Conservation (phyloP, 2,113 vertebrate species). For the Tylochromis polylepis region DNA sequence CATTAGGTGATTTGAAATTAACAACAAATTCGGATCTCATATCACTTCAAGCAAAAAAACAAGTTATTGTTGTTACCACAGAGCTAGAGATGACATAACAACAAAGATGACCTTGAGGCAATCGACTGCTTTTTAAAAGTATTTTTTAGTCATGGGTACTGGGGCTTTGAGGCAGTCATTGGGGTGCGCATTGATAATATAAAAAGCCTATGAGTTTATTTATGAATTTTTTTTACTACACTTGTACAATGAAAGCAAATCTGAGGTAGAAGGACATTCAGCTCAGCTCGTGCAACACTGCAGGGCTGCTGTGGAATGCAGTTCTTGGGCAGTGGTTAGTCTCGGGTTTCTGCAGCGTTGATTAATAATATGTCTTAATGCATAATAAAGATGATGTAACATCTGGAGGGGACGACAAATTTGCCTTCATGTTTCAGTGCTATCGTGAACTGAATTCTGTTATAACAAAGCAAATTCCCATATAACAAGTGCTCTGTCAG, state of each 20-base stretch:
- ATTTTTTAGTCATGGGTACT: background rate
- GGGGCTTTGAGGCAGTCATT: background rate
- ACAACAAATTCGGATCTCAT: background rate
- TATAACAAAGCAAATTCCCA: background rate
- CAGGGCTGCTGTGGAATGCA: background rate
- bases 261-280: background rate
- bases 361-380: constrained; percentile 4
- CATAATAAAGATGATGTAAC: background rate
- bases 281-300: background rate
- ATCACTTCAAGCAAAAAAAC: background rate
- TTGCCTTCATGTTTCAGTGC: background rate
- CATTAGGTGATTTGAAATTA: background rate
- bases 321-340: background rate
- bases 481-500: background rate
- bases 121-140: background rate
- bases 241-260: background rate
- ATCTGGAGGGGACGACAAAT: background rate
- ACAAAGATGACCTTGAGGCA: constrained; percentile 27
- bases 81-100: background rate
- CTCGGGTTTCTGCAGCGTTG: constrained; percentile 1
- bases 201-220: background rate
- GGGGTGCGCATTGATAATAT: background rate
- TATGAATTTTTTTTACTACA: background rate
- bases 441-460: background rate
- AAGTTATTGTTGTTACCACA: background rate